Evolutionary conservation across 2,888 invertebrate genomes (phyloP).

Genomic region (Poecilobothrus nobilitatus): DNA sequence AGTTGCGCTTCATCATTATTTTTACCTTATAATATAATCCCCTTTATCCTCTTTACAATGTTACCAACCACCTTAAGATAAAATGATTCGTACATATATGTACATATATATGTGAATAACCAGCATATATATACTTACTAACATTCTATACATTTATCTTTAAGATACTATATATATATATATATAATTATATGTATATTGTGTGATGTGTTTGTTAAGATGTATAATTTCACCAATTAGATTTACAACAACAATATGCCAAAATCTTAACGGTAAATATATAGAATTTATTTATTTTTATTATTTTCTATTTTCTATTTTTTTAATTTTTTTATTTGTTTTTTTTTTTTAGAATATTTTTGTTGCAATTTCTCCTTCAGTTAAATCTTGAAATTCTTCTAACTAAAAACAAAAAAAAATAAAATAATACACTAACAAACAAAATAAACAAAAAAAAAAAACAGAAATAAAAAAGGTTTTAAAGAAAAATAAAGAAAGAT

Average conservation of each 20-base stretch:
- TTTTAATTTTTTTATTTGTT: not conserved
- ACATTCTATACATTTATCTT: no score
- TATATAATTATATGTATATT: no score
- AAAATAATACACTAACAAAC: no score
- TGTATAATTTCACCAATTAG: not conserved
- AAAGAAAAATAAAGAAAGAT: not conserved
- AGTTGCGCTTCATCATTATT: not conserved
- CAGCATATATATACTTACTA: no score
- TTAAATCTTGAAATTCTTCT: not conserved
- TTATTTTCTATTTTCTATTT: not conserved
- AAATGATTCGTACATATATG: no score
- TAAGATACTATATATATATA: no score
- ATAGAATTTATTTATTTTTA: slow-evolving; percentile 3
- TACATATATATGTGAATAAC: no score
- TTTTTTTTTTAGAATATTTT: not conserved
- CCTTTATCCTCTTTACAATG: no score
- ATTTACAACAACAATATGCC: slow-evolving; percentile 6
- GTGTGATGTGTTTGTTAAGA: no score
- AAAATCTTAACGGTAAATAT: not conserved
- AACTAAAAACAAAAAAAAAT: not conserved
- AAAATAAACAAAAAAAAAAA: no score
- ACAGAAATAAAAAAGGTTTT: no score
- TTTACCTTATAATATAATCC: not conserved
- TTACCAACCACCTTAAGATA: no score
- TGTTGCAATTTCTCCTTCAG: slow-evolving; percentile 1